A percentile compares a stretch with the other conserved stretches of the same genome.
These are phyloP conservation scores for Calameuta pallipes DNA, from an alignment of 2,888 invertebrate species.

Conservation along the genomic window DNA sequence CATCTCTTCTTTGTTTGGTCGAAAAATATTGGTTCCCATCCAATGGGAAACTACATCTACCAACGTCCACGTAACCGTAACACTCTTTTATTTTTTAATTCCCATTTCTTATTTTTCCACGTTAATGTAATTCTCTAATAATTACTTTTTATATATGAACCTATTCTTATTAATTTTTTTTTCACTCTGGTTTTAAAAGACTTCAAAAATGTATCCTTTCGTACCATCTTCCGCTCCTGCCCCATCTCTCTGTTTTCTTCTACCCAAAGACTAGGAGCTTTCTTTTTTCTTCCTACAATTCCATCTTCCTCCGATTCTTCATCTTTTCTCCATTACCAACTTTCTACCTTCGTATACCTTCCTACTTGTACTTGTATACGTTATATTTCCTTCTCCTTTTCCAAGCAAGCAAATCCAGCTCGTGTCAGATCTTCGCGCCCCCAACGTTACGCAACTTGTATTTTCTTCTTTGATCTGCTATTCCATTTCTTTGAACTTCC, in stretches of 20 bases:
- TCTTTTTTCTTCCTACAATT: conserved; percentile 2
- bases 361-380: neutral
- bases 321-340: conserved; percentile 5
- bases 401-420: neutral
- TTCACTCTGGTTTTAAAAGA: neutral
- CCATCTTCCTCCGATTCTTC: neutral
- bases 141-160: neutral
- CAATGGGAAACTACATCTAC: neutral
- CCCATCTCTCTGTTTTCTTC: conserved; percentile 4
- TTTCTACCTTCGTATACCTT: neutral
- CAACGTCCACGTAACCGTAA: neutral
- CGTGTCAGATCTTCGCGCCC: neutral
- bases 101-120: neutral
- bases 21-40: neutral
- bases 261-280: conserved; percentile 1
- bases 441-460: neutral
- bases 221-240: neutral
- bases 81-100: conserved; percentile 5
- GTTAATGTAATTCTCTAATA: neutral
- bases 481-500: conserved; percentile 35
- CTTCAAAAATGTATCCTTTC: neutral
- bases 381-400: neutral
- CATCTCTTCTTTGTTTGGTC: conserved; percentile 5
- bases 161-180: neutral
- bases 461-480: conserved; percentile 37